phyloP scores from a whole-genome alignment of 2,888 invertebrate genomes.

The Habrosyne pyritoides region DNA sequence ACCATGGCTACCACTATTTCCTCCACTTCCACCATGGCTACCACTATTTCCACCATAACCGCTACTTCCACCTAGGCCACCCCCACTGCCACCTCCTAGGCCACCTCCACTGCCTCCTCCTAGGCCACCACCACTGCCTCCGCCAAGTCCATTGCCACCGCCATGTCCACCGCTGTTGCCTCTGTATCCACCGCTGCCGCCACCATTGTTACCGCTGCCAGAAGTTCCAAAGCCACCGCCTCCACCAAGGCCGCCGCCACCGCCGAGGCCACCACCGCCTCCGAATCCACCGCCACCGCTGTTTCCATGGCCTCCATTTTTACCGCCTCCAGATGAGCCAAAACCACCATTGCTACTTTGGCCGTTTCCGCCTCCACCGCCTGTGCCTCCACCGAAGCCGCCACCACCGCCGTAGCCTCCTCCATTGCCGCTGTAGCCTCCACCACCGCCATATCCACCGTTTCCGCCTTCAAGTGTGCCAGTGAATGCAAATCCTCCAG shows the following conservation, averaged over 20 bases:
- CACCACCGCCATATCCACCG: constrained; percentile 72
- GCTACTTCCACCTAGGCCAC: constrained; percentile 15
- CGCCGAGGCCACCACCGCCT: constrained; percentile 40
- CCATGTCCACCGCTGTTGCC: constrained; percentile 27
- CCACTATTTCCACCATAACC: not conserved
- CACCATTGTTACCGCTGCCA: constrained; percentile 21
- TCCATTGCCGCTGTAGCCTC: constrained; percentile 59
- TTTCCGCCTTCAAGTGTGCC: constrained; percentile 62
- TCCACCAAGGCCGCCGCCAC: constrained; percentile 23
- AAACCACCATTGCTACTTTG: constrained; percentile 25
- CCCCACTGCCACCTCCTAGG: constrained; percentile 21
- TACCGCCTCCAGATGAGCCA: constrained; percentile 31
- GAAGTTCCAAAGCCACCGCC: constrained; percentile 26
- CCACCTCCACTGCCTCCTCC: constrained; percentile 27
- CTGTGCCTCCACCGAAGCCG: constrained; percentile 35
- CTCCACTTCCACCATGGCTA: constrained; percentile 2
- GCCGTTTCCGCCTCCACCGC: constrained; percentile 38
- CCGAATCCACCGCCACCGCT: constrained; percentile 36
- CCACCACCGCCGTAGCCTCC: constrained; percentile 54
- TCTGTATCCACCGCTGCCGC: constrained; percentile 24
- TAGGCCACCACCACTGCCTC: constrained; percentile 30
- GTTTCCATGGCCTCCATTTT: constrained; percentile 40
- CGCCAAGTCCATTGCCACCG: constrained; percentile 26
- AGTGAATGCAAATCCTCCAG: constrained; percentile 73
- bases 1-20: constrained; percentile 29